Base-by-base conservation (phyloP, 2,888 invertebrate genomes). In the Artemia sp. region DNA sequence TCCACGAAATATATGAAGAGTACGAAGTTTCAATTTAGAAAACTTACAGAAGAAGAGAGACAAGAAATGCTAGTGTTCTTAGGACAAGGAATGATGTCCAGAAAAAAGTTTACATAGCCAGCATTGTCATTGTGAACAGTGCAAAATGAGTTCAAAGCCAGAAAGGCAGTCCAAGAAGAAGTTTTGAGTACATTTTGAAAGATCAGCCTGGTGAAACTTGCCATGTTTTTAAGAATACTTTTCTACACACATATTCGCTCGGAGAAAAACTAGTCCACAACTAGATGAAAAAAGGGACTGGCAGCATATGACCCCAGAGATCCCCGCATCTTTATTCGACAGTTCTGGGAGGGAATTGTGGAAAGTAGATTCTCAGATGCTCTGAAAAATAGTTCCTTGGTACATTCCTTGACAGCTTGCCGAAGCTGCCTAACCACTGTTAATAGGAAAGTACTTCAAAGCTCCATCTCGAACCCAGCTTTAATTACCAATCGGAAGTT, bases 341-440 rank as follows among this genome's bases (percentile, higher is more conserved):
- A 53, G 3, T 7, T 53, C 58, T 3, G 58, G 58, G 14, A 3
- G 4, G 58, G n/a, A 12, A 53, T 53, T 3, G 7, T 14, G 58
- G 58, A 14, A 53, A 53, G 7, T 3, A 53, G 58, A 53, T 5
- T 3, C 58, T 53, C 58, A 14, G 51, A 3, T 5, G 4, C 51
- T n/a, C 24, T n/a, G 6, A 38, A 6, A 38, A 38, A 38, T 6
- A 38, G 38, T 38, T 38, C 6, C 8, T 68, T 11, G 4, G 11
- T n/a, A 12, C 52, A n/a, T 71, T 71, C 58, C 19, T 72, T 6
- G 14, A 64, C 12, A 10, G 12, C 1, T 2, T 72, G 1, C 71
- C 72, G 14, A 72, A 70, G 50, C n/a, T 72, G 10, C 70, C 66
- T 0, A 66, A 51, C 14, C 72, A 71, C n/a, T 70, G 71, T 51